These are phyloP conservation scores for Sinocyclocheilus maitianheensis DNA, from an alignment of 2,113 vertebrate species.

Conservation along the genomic window DNA sequence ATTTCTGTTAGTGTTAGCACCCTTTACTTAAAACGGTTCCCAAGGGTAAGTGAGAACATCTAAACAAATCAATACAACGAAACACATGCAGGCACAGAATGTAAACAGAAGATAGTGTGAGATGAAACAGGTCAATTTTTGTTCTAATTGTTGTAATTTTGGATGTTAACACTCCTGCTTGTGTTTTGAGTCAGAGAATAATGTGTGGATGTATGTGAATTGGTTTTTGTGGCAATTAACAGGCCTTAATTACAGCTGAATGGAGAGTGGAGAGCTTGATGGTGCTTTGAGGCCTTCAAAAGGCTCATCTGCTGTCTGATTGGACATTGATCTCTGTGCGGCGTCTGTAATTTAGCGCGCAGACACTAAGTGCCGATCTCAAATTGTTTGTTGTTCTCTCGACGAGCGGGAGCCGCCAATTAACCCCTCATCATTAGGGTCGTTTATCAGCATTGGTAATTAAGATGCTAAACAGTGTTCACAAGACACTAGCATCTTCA, in stretches of 20 bases:
- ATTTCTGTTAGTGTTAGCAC: conserved; percentile 10
- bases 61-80: conserved; percentile 47
- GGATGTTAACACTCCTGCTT: not conserved
- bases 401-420: conserved; percentile 46
- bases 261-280: conserved; percentile 82
- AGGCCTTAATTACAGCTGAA: conserved; percentile 93
- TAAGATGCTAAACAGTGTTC: conserved; percentile 48
- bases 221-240: conserved; percentile 81
- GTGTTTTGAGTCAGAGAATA: conserved; percentile 37
- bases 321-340: conserved; percentile 78
- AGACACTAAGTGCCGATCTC: conserved; percentile 54
- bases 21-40: conserved; percentile 12
- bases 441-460: conserved; percentile 52
- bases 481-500: conserved; percentile 37
- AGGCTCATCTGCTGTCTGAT: conserved; percentile 77
- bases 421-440: conserved; percentile 51
- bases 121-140: not conserved
- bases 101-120: not conserved
- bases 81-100: conserved; percentile 13
- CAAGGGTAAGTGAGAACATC: conserved; percentile 32
- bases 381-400: conserved; percentile 53
- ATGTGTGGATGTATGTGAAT: conserved; percentile 43
- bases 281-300: conserved; percentile 76
- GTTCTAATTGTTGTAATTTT: not conserved
- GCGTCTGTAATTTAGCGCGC: conserved; percentile 72